A percentile compares a stretch with the other conserved stretches of the same genome.
Evolutionary conservation across 2,113 vertebrate species (phyloP).

Genomic region (Esox niger): DNA sequence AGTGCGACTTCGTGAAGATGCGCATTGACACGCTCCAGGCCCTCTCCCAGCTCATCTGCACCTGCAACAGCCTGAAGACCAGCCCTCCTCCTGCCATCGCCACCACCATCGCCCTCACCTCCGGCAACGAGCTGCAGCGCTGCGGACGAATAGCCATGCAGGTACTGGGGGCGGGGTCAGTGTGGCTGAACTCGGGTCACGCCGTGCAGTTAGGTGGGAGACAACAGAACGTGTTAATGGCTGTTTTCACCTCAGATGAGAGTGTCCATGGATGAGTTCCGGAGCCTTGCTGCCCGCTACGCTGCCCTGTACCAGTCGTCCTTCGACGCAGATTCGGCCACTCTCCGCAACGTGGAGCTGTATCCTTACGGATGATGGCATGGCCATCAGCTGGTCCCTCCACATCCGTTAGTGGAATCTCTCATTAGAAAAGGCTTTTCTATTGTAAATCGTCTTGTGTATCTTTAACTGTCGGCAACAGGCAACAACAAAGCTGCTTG

Average conservation of each 20-base stretch:
- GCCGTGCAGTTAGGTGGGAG: too few relatives aligned
- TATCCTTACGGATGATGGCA: constrained; percentile 75
- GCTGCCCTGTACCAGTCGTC: constrained; percentile 95
- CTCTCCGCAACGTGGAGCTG: constrained; percentile 92
- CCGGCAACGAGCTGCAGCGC: constrained; percentile 91
- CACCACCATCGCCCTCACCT: constrained; percentile 88
- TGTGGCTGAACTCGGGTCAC: too few relatives aligned
- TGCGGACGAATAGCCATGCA: constrained; percentile 96
- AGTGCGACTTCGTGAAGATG: constrained; percentile 97
- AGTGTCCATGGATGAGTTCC: constrained; percentile 93
- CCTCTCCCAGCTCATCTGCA: constrained; percentile 95
- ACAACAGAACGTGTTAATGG: too few relatives aligned
- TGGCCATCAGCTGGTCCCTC: too few relatives aligned
- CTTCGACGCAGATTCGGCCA: constrained; percentile 94
- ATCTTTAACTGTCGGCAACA: constrained; percentile 62
- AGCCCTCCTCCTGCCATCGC: constrained; percentile 97
- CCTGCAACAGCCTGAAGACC: constrained; percentile 97
- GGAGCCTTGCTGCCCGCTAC: constrained; percentile 85
- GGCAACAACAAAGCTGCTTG: constrained; percentile 96
- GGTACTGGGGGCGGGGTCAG: constrained; percentile 66
- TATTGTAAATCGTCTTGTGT: neutral
- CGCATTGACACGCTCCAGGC: constrained; percentile 94
- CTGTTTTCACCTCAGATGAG: constrained; percentile 86
- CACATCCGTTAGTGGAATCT: too few relatives aligned
- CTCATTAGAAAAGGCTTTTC: too few relatives aligned